phyloP scores from a whole-genome alignment of 2,888 invertebrate species.

The Stenoptilia bipunctidactyla region DNA sequence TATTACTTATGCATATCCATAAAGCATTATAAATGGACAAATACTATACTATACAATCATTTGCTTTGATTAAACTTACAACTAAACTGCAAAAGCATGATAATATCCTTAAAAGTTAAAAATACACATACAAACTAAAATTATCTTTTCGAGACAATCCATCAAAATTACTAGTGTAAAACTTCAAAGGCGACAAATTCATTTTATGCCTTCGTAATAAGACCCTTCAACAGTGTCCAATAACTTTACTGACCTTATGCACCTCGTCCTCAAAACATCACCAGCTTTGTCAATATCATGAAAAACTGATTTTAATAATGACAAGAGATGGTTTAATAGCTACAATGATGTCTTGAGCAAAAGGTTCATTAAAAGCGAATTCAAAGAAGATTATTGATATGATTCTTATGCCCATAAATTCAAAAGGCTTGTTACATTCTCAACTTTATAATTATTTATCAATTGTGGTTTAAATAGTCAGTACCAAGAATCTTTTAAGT shows the following conservation, averaged over 20 bases:
- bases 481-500: conserved; percentile 30
- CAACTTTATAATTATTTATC: conserved; percentile 6
- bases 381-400: background rate
- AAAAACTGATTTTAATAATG: background rate
- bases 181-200: background rate
- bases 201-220: background rate
- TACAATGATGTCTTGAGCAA: background rate
- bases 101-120: background rate
- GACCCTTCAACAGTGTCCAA: background rate
- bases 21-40: too few species aligned
- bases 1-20: background rate
- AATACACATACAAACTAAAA: background rate
- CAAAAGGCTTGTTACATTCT: conserved; percentile 4
- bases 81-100: background rate
- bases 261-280: background rate
- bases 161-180: background rate
- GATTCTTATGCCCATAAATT: conserved; percentile 2
- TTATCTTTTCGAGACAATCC: background rate
- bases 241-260: background rate
- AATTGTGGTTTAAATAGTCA: conserved; percentile 17
- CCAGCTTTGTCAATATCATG: background rate
- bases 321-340: background rate
- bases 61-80: background rate
- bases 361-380: background rate
- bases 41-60: background rate